Conservation (phyloP, 37 sponge, comb jelly and placozoan genomes). For the Spongilla lacustris region DNA sequence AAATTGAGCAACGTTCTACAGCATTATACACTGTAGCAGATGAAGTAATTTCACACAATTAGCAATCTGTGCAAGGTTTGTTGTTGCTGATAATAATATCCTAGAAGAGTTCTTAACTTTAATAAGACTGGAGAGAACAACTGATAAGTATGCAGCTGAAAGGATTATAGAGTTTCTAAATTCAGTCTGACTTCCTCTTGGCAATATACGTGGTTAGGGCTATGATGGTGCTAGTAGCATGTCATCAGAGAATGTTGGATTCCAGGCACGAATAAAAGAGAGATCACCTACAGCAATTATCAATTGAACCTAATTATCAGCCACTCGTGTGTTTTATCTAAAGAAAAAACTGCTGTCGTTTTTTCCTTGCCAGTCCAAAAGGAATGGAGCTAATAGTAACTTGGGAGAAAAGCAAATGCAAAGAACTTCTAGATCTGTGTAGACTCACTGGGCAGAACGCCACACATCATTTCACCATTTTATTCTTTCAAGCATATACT, state of each 20-base stretch:
- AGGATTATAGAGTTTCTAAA: constrained; percentile 8
- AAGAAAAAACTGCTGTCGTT: constrained; percentile 12
- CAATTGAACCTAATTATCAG: constrained; percentile 51
- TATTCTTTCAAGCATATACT: constrained; percentile 37
- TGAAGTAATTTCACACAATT: constrained; percentile 61
- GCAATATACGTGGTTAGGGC: constrained; percentile 50
- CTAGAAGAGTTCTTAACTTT: background rate
- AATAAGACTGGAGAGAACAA: background rate
- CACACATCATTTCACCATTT: no score
- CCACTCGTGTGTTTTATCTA: constrained; percentile 46
- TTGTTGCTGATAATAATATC: constrained; percentile 36
- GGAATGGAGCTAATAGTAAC: constrained; percentile 15
- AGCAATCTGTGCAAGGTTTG: constrained; percentile 47
- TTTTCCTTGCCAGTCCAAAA: constrained; percentile 33
- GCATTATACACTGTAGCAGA: constrained; percentile 37
- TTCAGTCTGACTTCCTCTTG: constrained; percentile 25
- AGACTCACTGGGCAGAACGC: constrained; percentile 45
- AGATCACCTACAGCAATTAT: constrained; percentile 53
- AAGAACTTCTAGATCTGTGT: constrained; percentile 37
- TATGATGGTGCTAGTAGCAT: constrained; percentile 61
- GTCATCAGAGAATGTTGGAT: constrained; percentile 42
- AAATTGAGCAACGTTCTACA: constrained; percentile 18
- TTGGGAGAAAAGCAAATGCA: constrained; percentile 14
- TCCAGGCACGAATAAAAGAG: constrained; percentile 52
- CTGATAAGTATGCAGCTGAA: constrained; percentile 6